Evolutionary conservation across 1,140 invertebrate species (phyloP).

Genomic region (Pentalonia nigronervosa): DNA sequence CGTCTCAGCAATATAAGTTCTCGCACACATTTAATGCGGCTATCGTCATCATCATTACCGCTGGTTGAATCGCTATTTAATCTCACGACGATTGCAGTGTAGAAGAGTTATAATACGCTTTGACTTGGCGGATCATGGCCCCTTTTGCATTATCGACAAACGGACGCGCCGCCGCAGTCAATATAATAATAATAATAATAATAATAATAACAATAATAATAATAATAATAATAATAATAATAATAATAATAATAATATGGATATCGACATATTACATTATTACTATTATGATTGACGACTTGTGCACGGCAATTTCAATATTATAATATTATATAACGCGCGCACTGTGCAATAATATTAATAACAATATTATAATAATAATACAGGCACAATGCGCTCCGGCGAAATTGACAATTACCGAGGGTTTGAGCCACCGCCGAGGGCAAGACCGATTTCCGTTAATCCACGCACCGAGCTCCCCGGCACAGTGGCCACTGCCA

Average conservation of each 20-base stretch:
- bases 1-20: not conserved
- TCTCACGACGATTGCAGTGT: not conserved
- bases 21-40: not conserved
- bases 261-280: constrained; percentile 19
- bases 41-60: not conserved
- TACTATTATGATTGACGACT: constrained; percentile 31
- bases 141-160: not conserved
- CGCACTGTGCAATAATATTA: not conserved
- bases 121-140: not conserved
- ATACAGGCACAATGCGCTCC: not conserved
- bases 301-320: constrained; percentile 9
- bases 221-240: not conserved
- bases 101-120: not conserved
- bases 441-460: constrained; percentile 43
- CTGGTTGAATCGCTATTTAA: not conserved
- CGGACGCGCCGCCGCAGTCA: not conserved
- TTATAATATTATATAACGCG: not conserved
- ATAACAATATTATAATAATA: constrained; percentile 22
- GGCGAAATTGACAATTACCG: constrained; percentile 50
- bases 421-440: not conserved
- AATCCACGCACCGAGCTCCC: not conserved
- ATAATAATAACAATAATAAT: too few species aligned
- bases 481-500: not conserved
- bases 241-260: not conserved
- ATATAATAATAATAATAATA: not conserved